Conservation (phyloP, 2,888 invertebrate genomes). For the Sturmia bella region DNA sequence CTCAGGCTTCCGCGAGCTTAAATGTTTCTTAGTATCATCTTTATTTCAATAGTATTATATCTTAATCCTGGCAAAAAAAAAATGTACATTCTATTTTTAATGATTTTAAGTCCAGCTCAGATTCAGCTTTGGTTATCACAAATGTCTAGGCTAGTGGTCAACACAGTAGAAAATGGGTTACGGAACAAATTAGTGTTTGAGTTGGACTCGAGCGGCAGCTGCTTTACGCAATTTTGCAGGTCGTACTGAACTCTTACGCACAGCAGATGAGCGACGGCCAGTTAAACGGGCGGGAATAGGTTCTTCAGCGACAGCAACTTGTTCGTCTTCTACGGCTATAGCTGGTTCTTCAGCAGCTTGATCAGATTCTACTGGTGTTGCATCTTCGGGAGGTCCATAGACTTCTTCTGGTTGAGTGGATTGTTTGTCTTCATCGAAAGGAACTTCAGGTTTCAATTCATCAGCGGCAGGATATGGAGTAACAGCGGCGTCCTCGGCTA, state of each 20-base stretch:
- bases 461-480: conserved; percentile 78
- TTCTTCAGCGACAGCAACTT: conserved; percentile 48
- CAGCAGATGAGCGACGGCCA: conserved; percentile 60
- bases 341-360: conserved; percentile 21
- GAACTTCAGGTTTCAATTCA: conserved; percentile 78
- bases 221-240: conserved; percentile 70
- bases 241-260: conserved; percentile 61
- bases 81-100: background rate
- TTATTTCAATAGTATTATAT: too few species aligned
- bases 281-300: conserved; percentile 62
- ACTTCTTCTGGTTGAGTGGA: conserved; percentile 69
- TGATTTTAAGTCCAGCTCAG: background rate
- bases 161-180: conserved; percentile 61
- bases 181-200: conserved; percentile 54
- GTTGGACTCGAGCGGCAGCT: conserved; percentile 58
- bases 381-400: conserved; percentile 68
- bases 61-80: too few species aligned
- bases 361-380: conserved; percentile 49
- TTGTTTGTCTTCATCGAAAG: conserved; percentile 74
- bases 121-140: conserved; percentile 10
- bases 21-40: too few species aligned
- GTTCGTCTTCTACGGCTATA: conserved; percentile 44
- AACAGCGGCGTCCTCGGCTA: conserved; percentile 73
- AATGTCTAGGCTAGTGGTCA: conserved; percentile 23
- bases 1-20: too few species aligned